These are phyloP conservation scores for Pristiophorus japonicus DNA, from an alignment of 2,113 vertebrate species.

Conservation along the genomic window DNA sequence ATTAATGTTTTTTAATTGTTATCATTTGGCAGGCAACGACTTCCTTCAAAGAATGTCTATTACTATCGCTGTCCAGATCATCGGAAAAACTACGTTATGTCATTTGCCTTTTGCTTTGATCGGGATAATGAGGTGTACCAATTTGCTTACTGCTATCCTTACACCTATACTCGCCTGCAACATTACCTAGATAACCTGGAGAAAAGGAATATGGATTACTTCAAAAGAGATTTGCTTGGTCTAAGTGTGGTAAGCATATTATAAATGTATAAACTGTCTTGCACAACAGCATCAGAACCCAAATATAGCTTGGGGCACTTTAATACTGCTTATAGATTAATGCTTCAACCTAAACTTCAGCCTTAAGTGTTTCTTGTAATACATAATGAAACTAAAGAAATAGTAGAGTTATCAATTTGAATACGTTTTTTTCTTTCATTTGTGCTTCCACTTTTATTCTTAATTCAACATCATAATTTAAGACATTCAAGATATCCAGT, in stretches of 20 bases:
- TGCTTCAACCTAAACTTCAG: not conserved
- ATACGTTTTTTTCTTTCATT: not conserved
- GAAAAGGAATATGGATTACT: slow-evolving; percentile 80
- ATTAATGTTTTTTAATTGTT: slow-evolving; percentile 33
- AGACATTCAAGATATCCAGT: not conserved
- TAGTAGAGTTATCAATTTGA: not conserved
- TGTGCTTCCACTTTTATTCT: not conserved
- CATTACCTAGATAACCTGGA: slow-evolving; percentile 87
- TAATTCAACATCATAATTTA: not conserved
- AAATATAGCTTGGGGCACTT: not conserved
- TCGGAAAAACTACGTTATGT: slow-evolving; percentile 94
- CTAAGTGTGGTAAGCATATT: slow-evolving; percentile 82
- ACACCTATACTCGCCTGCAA: slow-evolving; percentile 91
- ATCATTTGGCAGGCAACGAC: slow-evolving; percentile 75
- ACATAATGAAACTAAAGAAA: not conserved
- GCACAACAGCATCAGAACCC: not conserved
- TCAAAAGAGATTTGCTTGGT: slow-evolving; percentile 79
- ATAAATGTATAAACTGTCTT: not conserved
- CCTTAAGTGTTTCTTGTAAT: not conserved
- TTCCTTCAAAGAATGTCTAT: slow-evolving; percentile 92
- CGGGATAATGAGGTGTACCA: slow-evolving; percentile 87
- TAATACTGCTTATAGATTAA: not conserved
- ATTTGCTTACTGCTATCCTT: slow-evolving; percentile 96
- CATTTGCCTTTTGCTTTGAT: slow-evolving; percentile 96
- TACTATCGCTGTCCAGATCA: slow-evolving; percentile 96